These are phyloP conservation scores for Stichopus horrens DNA, from an alignment of 53 echinoderm and acorn worm genomes.

Conservation along the genomic window DNA sequence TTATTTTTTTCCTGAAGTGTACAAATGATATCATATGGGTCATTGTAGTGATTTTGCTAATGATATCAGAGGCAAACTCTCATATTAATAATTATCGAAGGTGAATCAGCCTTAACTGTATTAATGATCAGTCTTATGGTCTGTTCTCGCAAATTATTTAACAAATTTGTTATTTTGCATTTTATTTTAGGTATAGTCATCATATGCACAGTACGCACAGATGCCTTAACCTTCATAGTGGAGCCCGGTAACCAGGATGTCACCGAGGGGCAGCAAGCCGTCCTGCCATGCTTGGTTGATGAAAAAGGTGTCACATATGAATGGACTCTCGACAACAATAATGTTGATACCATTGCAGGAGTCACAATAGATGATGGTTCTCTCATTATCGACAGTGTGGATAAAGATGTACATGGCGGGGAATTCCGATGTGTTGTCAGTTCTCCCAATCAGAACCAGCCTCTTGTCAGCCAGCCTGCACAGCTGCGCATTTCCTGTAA, in stretches of 20 bases:
- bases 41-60: too few relatives aligned
- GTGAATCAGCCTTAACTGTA: too few relatives aligned
- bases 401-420: conserved; percentile 57
- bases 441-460: conserved; percentile 39
- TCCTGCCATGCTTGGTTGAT: conserved; percentile 69
- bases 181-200: too few relatives aligned
- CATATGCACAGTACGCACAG: background rate
- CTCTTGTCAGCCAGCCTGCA: conserved; percentile 57
- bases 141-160: too few relatives aligned
- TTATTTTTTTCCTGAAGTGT: too few relatives aligned
- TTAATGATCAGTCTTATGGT: too few relatives aligned
- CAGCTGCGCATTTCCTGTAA: conserved; percentile 69
- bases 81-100: too few relatives aligned
- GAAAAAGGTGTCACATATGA: conserved; percentile 56
- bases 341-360: conserved; percentile 36
- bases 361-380: conserved; percentile 52
- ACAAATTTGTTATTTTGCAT: too few relatives aligned
- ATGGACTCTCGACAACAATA: conserved; percentile 63
- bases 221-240: conserved; percentile 45
- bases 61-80: too few relatives aligned
- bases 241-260: conserved; percentile 64
- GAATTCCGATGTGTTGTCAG: conserved; percentile 63
- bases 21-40: too few relatives aligned
- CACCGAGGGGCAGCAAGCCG: conserved; percentile 51
- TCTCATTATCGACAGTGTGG: conserved; percentile 58